phyloP scores from a whole-genome alignment of 2,888 invertebrate genomes.

The Torymus auratus region DNA sequence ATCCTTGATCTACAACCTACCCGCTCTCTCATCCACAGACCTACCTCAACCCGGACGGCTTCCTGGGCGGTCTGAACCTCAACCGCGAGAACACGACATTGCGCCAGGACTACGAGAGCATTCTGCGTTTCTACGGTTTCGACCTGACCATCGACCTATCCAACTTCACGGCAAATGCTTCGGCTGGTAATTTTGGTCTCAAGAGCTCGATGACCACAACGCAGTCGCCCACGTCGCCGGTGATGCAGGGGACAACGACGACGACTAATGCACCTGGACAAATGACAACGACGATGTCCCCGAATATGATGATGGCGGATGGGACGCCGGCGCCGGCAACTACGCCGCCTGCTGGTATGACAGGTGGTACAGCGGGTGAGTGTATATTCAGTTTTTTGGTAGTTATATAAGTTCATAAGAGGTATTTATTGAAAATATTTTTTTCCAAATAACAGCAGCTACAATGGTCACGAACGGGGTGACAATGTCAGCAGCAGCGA shows the following conservation, averaged over 20 bases:
- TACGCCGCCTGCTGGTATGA: not conserved
- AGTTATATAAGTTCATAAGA: too few relatives aligned
- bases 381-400: too few relatives aligned
- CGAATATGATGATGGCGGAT: too few relatives aligned
- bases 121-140: conserved; percentile 88
- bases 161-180: conserved; percentile 46
- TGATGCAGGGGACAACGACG: not conserved
- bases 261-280: not conserved
- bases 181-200: conserved; percentile 39
- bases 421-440: too few relatives aligned
- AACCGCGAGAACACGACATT: conserved; percentile 88
- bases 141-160: conserved; percentile 78
- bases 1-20: too few relatives aligned
- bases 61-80: conserved; percentile 87
- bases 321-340: not conserved
- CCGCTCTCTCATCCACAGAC: conserved; percentile 78
- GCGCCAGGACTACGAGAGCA: conserved; percentile 84
- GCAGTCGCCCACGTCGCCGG: not conserved
- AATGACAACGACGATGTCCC: conserved; percentile 6
- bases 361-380: too few relatives aligned
- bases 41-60: conserved; percentile 90
- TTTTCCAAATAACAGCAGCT: not conserved
- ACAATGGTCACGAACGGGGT: conserved; percentile 7
- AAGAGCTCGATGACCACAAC: conserved; percentile 67
- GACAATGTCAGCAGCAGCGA: conserved; percentile 14